Conservation (phyloP, 2,113 vertebrate species). For the Dascyllus trimaculatus region DNA sequence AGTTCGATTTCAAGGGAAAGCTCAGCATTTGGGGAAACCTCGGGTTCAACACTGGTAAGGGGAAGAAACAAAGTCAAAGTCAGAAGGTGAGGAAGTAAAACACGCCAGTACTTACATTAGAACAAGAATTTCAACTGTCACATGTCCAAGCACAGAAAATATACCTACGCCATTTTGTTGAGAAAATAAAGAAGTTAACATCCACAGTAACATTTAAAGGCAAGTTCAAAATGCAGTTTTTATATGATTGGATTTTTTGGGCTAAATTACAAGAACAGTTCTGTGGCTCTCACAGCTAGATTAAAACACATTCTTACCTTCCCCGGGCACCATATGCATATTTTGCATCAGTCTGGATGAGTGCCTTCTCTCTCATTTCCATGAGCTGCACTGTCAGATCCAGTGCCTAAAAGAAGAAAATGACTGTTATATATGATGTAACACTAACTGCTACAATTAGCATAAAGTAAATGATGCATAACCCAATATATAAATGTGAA, state of each 20-base stretch:
- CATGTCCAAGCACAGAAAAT: too few species aligned
- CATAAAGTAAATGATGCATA: background rate
- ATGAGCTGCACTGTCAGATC: conserved; percentile 93
- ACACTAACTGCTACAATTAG: background rate
- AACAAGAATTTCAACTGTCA: background rate
- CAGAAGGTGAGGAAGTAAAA: background rate
- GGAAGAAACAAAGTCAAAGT: background rate
- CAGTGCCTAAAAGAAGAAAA: conserved; percentile 85
- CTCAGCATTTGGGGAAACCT: conserved; percentile 84
- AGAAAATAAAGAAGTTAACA: background rate
- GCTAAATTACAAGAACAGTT: background rate
- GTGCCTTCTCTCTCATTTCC: conserved; percentile 90
- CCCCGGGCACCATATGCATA: conserved; percentile 92
- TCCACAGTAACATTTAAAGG: background rate
- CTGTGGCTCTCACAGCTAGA: background rate
- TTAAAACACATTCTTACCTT: conserved; percentile 83
- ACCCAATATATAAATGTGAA: background rate
- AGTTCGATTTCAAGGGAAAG: conserved; percentile 91
- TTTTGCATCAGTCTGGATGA: conserved; percentile 89
- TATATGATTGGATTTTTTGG: background rate
- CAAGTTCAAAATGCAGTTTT: background rate
- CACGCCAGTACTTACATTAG: background rate
- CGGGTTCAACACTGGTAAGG: conserved; percentile 80
- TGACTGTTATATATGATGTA: background rate
- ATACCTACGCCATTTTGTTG: too few species aligned